phyloP scores from a whole-genome alignment of 1,140 invertebrate genomes.

The Caenorhabditis briggsae region DNA sequence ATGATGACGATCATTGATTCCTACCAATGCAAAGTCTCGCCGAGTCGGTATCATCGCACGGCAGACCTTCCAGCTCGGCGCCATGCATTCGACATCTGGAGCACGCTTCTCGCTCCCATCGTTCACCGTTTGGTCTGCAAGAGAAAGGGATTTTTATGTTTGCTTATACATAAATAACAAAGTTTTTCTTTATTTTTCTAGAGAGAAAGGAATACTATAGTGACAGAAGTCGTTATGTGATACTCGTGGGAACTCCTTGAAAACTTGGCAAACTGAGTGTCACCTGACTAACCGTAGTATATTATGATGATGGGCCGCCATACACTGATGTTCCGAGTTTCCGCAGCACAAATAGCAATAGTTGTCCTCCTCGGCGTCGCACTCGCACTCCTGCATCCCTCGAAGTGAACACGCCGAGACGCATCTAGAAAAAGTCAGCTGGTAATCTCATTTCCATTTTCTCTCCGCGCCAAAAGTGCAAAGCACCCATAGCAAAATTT shows the following conservation, averaged over 20 bases:
- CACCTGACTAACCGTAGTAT: slow-evolving; percentile 72
- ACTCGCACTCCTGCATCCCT: slow-evolving; percentile 77
- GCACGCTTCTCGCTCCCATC: slow-evolving; percentile 77
- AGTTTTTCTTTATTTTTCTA: neutral
- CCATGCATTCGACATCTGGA: slow-evolving; percentile 75
- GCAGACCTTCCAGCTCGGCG: slow-evolving; percentile 74
- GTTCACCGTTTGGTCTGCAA: slow-evolving; percentile 75
- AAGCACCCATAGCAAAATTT: neutral
- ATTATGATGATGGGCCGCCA: slow-evolving; percentile 74
- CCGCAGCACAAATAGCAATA: slow-evolving; percentile 78
- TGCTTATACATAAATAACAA: slow-evolving; percentile 45
- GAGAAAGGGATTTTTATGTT: slow-evolving; percentile 16
- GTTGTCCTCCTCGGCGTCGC: slow-evolving; percentile 77
- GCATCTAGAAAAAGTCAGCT: slow-evolving; percentile 69
- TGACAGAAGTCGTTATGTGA: neutral
- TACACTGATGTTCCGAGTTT: slow-evolving; percentile 70
- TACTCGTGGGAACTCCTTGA: slow-evolving; percentile 12
- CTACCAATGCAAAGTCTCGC: slow-evolving; percentile 73
- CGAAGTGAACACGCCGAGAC: slow-evolving; percentile 73
- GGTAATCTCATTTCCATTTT: neutral
- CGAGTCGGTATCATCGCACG: slow-evolving; percentile 76
- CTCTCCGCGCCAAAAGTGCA: neutral
- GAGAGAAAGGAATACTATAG: slow-evolving; percentile 31
- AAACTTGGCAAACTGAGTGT: neutral
- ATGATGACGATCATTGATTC: neutral